Evolutionary conservation across 2,797 vertebrate species (phyloP), one percentile per base, ranked within the genome.

Genomic region (Paedocypris micromegethes): DNA sequence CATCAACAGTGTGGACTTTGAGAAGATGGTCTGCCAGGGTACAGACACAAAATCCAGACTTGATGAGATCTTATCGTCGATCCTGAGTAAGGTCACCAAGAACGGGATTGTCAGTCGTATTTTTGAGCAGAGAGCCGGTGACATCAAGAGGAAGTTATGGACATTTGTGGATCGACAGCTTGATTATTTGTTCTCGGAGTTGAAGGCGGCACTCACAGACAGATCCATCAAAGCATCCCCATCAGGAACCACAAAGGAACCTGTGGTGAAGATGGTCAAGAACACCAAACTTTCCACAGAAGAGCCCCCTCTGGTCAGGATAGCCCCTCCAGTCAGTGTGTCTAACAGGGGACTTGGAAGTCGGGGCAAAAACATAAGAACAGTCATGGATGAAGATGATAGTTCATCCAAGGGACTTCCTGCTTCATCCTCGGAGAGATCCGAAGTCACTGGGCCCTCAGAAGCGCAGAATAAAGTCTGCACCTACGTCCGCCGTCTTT

Each of bases 61-160:
- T 54, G 96, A 90, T 84, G 91, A 90, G 58, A 74, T 86, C 55
- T 91, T 98, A 73, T 82, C 84, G 6, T 87, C 87, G 0, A 91
- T 92, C 51, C 90, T 96, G 66, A 87, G 81, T 64, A 94, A 93
- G 83, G 79, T 97, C 39, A 90, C 91, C 47, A 91, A 93, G 70
- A 96, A 98, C 67, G 92, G 92, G 2, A 91, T 94, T 60, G 94
- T 98, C 40, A 93, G 94, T 71, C 91, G 91, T 71, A 93, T 99
- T 63, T 98, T 99, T 88, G 90, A 97, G 54, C 94, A 95, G 55
- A 92, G 92, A 51, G 88, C 93, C 0, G 85, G 85, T 37, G 92
- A 96, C 78, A 90, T 96, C 82, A 99, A 99, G 82, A 93, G 93
- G 52, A 94, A 94, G 78, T 70, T 98, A 62, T 99, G 96, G 96